Base-by-base conservation (phyloP, 2,888 invertebrate species). In the Platypus cylindrus region DNA sequence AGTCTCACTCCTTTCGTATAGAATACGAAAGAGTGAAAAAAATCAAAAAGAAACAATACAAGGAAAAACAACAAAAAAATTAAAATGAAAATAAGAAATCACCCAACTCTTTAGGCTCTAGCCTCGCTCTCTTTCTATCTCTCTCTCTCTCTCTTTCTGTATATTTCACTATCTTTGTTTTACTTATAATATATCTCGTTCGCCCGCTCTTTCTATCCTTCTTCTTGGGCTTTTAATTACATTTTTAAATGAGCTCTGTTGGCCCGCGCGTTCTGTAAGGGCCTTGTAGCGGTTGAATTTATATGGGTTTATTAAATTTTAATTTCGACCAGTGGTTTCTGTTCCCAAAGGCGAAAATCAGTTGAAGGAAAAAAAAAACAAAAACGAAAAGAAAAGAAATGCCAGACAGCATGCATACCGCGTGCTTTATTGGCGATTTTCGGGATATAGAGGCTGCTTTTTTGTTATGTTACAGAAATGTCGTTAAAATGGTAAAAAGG, bases 301-400 rank as follows among this genome's bases (percentile, higher is more conserved):
- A 60, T 60, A 60, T 60, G 52, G 60, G 60, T 59, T 59, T 60
- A 60, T 60, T 60, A 60, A 50, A 59, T 60, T 60, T 60, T 57
- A 58, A 58, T 59, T 58, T 59, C 44, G 44, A 37, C 41, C 43
- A 40, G 40, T 40, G 43, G n/a, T 40, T 37, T 40, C 43, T 35
- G 40, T 40, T 43, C 43, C 40, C 40, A 36, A 43, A 38, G 43
- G 43, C 43, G 40, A 37, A 43, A 43, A 40, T 43, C 35, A n/a
- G n/a, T n/a, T n/a, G 34, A 32, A 34, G 37, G 33, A 43, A 40
- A 40, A 40, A 40, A 32, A 32, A 32, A 22, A 22, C 32, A 14
- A 18, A n/a, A n/a, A n/a, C n/a, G n/a, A n/a, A n/a, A n/a, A n/a
- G n/a, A n/a, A n/a, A n/a, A n/a, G n/a, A n/a, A n/a, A 16, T 18